Evolutionary conservation across 2,797 vertebrate species (phyloP), one percentile per base, ranked within the genome.

Genomic region (Philypnodon macrostomus): DNA sequence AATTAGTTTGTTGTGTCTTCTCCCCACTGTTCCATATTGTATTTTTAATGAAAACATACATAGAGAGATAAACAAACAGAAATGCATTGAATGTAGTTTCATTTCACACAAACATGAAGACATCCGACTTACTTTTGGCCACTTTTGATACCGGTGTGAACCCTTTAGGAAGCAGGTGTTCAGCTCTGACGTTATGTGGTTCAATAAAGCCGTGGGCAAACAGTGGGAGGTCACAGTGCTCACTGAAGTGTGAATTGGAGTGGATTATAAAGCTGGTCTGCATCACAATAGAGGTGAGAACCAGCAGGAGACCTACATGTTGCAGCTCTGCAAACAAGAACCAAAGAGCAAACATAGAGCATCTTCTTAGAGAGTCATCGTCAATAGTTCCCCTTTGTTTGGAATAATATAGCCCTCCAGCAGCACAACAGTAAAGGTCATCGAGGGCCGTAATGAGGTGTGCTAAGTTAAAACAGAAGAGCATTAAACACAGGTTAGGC

Each of bases 221-320:
- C 83, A 76, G 80, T 73, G n/a, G 77, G 78, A 49, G 77, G 42
- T 65, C 31, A 0, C 47, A 29, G 71, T 62, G 59, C 12, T 76
- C 73, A 80, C 66, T 1, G 63, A 82, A 72, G 81, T 85, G 84
- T 80, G 81, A 87, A 87, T 74, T 44, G 74, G 63, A 63, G 56
- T 37, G 67, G 75, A 79, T 79, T 74, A 79, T 69, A 84, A 79
- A 73, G 67, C 71, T 59, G 62, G 57, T 47, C 69, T 37, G 77
- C 79, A 77, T 86, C 60, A 84, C 74, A 87, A 87, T 79, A 58
- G 82, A 83, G 76, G 77, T 54, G 76, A 63, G 79, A 79, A 73
- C 34, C 75, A 70, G 75, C 67, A 58, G 81, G 80, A 30, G 58
- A 47, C 29, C 58, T 7, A 54, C 15, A 21, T 15, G 38, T 45